A percentile compares a stretch with the other conserved stretches of the same genome.
Evolutionary conservation across 92 coral and sea anemone species (phyloP).

Genomic region (Actinostola sp.): DNA sequence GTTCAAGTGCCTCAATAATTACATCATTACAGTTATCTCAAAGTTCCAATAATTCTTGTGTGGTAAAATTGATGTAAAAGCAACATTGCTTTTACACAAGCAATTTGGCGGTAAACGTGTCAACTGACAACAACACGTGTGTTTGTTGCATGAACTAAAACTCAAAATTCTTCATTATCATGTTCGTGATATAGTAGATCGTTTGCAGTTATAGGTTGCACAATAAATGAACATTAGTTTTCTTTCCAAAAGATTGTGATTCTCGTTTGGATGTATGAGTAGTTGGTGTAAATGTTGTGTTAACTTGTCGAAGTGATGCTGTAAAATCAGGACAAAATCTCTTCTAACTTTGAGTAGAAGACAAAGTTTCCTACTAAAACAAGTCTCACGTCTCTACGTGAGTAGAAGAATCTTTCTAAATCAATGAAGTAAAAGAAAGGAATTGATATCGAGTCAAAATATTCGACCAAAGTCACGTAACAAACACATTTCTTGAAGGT

Average conservation of each 20-base stretch:
- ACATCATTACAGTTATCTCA: too few relatives aligned
- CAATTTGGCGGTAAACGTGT: background rate
- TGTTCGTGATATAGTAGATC: too few relatives aligned
- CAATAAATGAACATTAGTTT: too few relatives aligned
- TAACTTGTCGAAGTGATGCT: too few relatives aligned
- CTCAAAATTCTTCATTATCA: background rate
- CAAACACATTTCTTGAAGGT: constrained; percentile 12
- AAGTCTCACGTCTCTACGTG: too few relatives aligned
- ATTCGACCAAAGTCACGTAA: constrained; percentile 2
- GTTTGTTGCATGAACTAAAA: constrained; percentile 1
- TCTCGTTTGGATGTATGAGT: background rate
- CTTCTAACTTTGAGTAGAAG: background rate
- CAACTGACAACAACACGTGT: background rate
- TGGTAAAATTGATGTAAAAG: background rate
- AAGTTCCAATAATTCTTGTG: too few relatives aligned
- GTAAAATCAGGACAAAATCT: background rate
- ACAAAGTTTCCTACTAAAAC: background rate
- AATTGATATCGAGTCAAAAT: background rate
- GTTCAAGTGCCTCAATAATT: too few relatives aligned
- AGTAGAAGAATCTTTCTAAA: too few relatives aligned
- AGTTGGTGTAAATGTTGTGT: background rate
- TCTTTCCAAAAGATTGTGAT: too few relatives aligned
- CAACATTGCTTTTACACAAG: background rate
- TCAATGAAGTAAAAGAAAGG: too few relatives aligned
- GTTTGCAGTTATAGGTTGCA: too few relatives aligned